These are phyloP conservation scores for Pseudorectes ferrugineus DNA, from an alignment of 2,113 vertebrate genomes.

Conservation along the genomic window DNA sequence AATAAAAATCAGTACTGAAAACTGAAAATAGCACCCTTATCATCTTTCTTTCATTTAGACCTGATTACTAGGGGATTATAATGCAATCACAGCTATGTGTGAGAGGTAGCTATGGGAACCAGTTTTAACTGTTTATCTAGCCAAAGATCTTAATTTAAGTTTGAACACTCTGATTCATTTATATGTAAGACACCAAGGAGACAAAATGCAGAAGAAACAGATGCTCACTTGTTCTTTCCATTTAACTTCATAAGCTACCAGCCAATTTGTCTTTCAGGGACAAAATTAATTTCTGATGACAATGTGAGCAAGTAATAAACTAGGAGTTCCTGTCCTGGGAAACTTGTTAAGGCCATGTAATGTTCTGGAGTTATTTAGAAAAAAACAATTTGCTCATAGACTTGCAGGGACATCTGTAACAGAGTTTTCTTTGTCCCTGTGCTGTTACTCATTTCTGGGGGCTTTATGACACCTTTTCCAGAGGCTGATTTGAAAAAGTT, in stretches of 20 bases:
- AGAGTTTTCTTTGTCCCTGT: slow-evolving; percentile 73
- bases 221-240: slow-evolving; percentile 92
- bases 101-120: slow-evolving; percentile 99
- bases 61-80: slow-evolving; percentile 99
- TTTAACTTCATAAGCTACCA: slow-evolving; percentile 95
- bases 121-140: slow-evolving; percentile 99
- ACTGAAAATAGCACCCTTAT: slow-evolving; percentile 98
- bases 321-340: slow-evolving; percentile 90
- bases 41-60: slow-evolving; percentile 99
- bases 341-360: slow-evolving; percentile 86
- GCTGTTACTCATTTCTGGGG: slow-evolving; percentile 59
- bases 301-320: slow-evolving; percentile 92
- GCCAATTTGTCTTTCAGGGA: slow-evolving; percentile 98
- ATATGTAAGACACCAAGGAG: slow-evolving; percentile 99
- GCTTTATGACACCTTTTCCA: slow-evolving; percentile 73
- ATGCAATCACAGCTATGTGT: slow-evolving; percentile 99
- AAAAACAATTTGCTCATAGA: slow-evolving; percentile 66
- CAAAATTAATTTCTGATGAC: slow-evolving; percentile 99
- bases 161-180: slow-evolving; percentile 99
- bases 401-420: slow-evolving; percentile 67
- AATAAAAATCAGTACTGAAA: slow-evolving; percentile 97
- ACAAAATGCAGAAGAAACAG: slow-evolving; percentile 92
- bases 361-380: slow-evolving; percentile 77
- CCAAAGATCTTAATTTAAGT: slow-evolving; percentile 99
- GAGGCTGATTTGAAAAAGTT: slow-evolving; percentile 64